Percentiles rank a stretch among this genome's conserved stretches.
These are phyloP conservation scores for Tupaia tana DNA, from an alignment of 2,113 vertebrate genomes.

Conservation along the genomic window DNA sequence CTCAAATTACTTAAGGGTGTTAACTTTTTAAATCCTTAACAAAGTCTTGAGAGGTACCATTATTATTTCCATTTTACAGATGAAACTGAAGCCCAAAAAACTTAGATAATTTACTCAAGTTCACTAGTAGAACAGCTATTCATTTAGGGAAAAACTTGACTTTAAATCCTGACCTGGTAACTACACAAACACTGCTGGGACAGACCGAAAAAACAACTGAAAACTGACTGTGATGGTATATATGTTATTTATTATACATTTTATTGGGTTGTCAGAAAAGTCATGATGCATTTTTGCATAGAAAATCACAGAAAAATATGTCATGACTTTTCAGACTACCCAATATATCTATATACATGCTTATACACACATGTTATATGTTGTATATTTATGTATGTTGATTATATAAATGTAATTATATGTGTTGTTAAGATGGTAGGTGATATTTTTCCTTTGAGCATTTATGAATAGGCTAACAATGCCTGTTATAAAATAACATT, in stretches of 20 bases:
- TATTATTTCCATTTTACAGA: not conserved
- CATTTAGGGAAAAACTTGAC: not conserved
- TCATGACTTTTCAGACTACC: too few species aligned
- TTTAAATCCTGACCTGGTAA: not conserved
- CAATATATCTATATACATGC: too few species aligned
- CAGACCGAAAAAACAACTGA: not conserved
- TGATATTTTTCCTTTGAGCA: not conserved
- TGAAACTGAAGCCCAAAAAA: conserved; percentile 9
- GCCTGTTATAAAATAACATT: not conserved
- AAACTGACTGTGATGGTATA: not conserved
- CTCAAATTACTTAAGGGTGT: not conserved
- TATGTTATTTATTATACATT: not conserved
- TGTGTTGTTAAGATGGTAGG: not conserved
- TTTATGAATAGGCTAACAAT: not conserved
- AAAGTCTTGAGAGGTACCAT: not conserved
- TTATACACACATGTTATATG: not conserved
- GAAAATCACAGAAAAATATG: too few species aligned
- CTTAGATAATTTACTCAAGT: not conserved
- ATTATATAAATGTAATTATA: not conserved
- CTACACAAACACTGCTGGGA: not conserved
- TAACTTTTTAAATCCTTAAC: conserved; percentile 27
- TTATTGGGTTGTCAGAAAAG: not conserved
- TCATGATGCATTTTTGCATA: too few species aligned
- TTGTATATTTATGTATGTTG: not conserved
- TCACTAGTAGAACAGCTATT: not conserved